A percentile compares a stretch with the other conserved stretches of the same genome.
Conservation (phyloP, 2,113 vertebrate species). For the Varanus komodoensis region DNA sequence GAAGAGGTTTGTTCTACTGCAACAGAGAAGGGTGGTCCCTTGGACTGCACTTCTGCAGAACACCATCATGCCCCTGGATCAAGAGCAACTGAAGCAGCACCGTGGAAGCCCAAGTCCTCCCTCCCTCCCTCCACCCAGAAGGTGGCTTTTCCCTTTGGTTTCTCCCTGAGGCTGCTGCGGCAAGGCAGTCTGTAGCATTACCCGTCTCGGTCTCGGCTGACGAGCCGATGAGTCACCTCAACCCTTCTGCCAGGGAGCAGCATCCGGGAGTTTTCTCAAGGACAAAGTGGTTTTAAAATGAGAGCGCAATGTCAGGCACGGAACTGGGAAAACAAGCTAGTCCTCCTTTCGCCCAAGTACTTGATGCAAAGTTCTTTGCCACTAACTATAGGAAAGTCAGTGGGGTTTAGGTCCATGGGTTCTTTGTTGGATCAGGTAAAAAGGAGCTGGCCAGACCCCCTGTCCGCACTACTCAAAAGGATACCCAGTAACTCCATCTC, state of each 20-base stretch:
- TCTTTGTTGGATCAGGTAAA: neutral
- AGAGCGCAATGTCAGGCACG: neutral
- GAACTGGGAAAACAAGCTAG: neutral
- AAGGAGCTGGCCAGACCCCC: neutral
- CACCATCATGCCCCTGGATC: neutral
- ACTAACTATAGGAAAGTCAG: no score
- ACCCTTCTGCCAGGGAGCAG: neutral
- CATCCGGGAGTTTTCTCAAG: conserved; percentile 34
- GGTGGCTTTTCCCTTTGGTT: conserved; percentile 3
- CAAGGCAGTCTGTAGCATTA: conserved; percentile 9
- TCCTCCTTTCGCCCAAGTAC: neutral
- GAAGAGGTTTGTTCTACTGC: neutral
- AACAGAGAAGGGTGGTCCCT: no score
- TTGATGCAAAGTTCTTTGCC: neutral
- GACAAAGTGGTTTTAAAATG: conserved; percentile 19
- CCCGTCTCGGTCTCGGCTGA: conserved; percentile 11
- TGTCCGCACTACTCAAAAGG: neutral
- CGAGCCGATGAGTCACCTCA: conserved; percentile 32
- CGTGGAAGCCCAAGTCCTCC: neutral
- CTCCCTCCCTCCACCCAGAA: neutral
- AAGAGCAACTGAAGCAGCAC: neutral
- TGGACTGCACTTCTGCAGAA: neutral
- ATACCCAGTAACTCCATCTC: neutral
- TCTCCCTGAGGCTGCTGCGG: neutral
- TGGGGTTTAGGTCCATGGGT: neutral